A percentile compares a stretch with the other conserved stretches of the same genome.
phyloP scores from a whole-genome alignment of 92 coral and sea anemone species.

The Parazoanthus atlanticus region DNA sequence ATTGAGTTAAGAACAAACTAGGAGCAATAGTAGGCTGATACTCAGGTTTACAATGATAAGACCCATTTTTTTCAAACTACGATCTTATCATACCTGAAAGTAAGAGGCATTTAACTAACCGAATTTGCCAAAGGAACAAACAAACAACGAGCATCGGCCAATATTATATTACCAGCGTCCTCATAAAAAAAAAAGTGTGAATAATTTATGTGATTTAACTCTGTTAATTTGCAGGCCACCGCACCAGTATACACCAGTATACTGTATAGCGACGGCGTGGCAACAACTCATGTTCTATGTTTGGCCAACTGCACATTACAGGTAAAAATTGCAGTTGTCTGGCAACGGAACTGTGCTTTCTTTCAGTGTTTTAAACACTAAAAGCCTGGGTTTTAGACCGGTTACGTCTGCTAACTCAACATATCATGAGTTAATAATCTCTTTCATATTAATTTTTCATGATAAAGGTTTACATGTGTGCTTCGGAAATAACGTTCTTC shows the following conservation, averaged over 20 bases:
- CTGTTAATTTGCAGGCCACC: neutral
- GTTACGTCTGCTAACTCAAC: neutral
- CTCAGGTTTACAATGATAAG: too few relatives aligned
- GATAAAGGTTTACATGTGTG: neutral
- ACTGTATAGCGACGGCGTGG: neutral
- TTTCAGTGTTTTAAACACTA: too few relatives aligned
- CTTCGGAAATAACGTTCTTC: neutral
- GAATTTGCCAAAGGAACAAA: neutral
- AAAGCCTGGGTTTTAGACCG: neutral
- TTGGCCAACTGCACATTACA: neutral
- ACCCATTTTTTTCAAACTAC: neutral
- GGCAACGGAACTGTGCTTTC: neutral
- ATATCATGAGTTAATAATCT: too few relatives aligned
- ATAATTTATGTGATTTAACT: too few relatives aligned
- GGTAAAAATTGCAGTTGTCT: neutral
- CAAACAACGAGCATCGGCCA: neutral
- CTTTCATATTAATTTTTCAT: neutral
- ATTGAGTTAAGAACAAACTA: too few relatives aligned
- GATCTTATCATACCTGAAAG: neutral
- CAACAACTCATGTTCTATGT: neutral
- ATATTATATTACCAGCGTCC: too few relatives aligned
- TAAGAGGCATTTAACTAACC: neutral
- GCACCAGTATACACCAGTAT: neutral
- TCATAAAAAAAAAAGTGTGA: too few relatives aligned
- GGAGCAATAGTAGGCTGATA: too few relatives aligned